phyloP scores from a whole-genome alignment of 92 coral and sea anemone genomes.

The Paragorgia papillata region DNA sequence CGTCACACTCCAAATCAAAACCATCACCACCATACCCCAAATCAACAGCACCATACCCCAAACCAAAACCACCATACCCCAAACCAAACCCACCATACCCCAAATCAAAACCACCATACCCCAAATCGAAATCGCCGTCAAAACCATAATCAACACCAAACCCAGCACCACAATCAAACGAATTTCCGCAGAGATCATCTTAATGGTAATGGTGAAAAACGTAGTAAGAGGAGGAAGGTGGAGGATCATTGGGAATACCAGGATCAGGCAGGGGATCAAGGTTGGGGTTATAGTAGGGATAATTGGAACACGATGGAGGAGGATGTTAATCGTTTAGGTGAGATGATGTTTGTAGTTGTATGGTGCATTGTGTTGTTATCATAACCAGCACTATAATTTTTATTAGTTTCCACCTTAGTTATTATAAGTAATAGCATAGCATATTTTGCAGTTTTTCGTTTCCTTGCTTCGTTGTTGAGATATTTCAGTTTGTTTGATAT shows the following conservation, averaged over 20 bases:
- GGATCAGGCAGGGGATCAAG: neutral
- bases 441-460: too few relatives aligned
- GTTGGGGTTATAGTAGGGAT: neutral
- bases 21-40: neutral
- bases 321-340: neutral
- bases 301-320: neutral
- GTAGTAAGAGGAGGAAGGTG: constrained; percentile 6
- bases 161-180: neutral
- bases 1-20: neutral
- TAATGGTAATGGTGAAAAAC: neutral
- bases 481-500: too few relatives aligned
- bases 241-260: neutral
- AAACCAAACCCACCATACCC: too few relatives aligned
- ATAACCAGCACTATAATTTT: neutral
- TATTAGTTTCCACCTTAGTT: too few relatives aligned
- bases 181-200: neutral
- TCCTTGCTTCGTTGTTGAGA: too few relatives aligned
- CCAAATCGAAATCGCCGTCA: too few relatives aligned
- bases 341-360: neutral
- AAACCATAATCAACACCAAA: neutral
- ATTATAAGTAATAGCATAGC: too few relatives aligned
- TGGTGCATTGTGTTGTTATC: neutral
- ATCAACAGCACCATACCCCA: too few relatives aligned
- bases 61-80: too few relatives aligned
- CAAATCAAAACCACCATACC: too few relatives aligned